These are phyloP conservation scores for Ichneumoninae sp. DNA, from an alignment of 2,888 invertebrate species.

Conservation along the genomic window DNA sequence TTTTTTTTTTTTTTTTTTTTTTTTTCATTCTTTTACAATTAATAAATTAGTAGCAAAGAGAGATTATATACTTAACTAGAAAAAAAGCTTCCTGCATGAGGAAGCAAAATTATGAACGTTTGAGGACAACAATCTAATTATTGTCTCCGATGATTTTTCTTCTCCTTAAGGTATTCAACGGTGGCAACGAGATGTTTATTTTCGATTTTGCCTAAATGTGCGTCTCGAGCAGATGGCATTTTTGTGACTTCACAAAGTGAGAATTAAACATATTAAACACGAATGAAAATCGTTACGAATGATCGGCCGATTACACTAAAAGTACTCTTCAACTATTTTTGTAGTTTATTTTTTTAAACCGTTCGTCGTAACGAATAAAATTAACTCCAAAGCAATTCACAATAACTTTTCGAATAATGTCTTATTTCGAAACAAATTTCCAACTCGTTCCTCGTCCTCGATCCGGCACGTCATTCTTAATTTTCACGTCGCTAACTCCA, in stretches of 20 bases:
- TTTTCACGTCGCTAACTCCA: slow-evolving; percentile 21
- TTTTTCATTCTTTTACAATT: no score
- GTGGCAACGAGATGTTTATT: no score
- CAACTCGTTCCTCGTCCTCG: slow-evolving; percentile 22
- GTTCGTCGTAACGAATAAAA: background rate
- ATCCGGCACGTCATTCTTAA: background rate
- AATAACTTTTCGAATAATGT: background rate
- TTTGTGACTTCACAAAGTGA: background rate
- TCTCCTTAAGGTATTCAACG: no score
- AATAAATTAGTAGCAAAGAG: no score
- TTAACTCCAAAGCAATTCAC: background rate
- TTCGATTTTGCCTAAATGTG: background rate
- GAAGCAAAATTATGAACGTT: no score
- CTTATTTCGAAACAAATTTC: background rate
- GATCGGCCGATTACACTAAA: no score
- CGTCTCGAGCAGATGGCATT: background rate
- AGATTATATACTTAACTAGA: no score
- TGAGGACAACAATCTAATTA: no score
- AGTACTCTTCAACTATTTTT: background rate
- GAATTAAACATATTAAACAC: background rate
- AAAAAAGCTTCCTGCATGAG: no score
- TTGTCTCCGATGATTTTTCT: no score
- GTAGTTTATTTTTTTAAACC: background rate
- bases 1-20: no score
- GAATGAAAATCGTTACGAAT: background rate